phyloP scores from a whole-genome alignment of 2,888 invertebrate genomes.

The Xestobium rufovillosum region DNA sequence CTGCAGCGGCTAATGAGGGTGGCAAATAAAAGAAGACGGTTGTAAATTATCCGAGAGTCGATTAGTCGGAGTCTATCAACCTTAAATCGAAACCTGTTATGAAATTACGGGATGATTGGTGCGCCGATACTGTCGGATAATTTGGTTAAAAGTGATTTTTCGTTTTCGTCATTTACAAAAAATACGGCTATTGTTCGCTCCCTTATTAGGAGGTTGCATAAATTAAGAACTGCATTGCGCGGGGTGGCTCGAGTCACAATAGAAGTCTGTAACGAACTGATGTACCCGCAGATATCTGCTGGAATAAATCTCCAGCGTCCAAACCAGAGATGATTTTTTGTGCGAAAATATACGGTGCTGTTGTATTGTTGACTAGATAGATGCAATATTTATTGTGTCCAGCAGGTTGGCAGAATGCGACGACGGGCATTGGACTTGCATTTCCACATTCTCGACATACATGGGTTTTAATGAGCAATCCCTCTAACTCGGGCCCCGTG shows the following conservation, averaged over 20 bases:
- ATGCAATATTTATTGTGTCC: constrained; percentile 43
- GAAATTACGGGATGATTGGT: constrained; percentile 42
- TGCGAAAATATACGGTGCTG: constrained; percentile 37
- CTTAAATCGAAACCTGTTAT: constrained; percentile 44
- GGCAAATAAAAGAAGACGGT: constrained; percentile 42
- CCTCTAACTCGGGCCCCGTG: constrained; percentile 29
- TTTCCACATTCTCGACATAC: constrained; percentile 44
- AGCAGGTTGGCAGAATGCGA: constrained; percentile 41
- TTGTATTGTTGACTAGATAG: constrained; percentile 41
- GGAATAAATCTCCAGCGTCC: constrained; percentile 37
- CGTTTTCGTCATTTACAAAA: neutral
- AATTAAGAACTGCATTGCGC: constrained; percentile 33
- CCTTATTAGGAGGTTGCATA: constrained; percentile 39
- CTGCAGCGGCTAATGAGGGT: constrained; percentile 40
- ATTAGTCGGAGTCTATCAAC: constrained; percentile 43
- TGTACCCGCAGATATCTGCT: constrained; percentile 35
- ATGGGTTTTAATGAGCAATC: constrained; percentile 43
- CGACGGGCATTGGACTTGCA: constrained; percentile 39
- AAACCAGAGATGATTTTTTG: constrained; percentile 40
- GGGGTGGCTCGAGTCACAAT: constrained; percentile 29
- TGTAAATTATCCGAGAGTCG: constrained; percentile 42
- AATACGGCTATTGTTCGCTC: constrained; percentile 19
- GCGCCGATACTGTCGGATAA: constrained; percentile 38
- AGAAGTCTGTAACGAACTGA: constrained; percentile 35
- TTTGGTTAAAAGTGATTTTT: constrained; percentile 35